A percentile compares a stretch with the other conserved stretches of the same genome.
phyloP scores from a whole-genome alignment of 2,888 invertebrate species.

The Pilophorus perplexus region DNA sequence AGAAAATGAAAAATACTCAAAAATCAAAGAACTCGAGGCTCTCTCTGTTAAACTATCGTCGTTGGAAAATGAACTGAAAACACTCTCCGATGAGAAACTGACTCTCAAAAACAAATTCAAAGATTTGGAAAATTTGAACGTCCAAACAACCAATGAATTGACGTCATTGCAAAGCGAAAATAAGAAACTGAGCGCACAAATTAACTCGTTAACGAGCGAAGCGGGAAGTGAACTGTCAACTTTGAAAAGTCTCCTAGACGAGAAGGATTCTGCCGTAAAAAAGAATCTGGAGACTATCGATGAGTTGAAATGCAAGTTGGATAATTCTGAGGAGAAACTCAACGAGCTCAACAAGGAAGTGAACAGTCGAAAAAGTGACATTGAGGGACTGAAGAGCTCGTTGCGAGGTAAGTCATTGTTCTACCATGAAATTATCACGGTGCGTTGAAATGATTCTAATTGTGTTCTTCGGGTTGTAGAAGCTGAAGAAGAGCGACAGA shows the following conservation, averaged over 20 bases:
- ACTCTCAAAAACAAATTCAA: constrained; percentile 5
- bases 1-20: constrained; percentile 54
- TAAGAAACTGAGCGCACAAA: neutral
- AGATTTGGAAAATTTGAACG: constrained; percentile 7
- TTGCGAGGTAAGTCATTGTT: neutral
- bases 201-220: neutral
- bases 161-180: constrained; percentile 4
- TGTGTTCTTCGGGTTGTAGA: neutral
- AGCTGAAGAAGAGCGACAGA: neutral
- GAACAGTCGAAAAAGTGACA: neutral
- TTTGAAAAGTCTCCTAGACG: constrained; percentile 9
- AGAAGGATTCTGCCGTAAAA: constrained; percentile 14
- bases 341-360: neutral
- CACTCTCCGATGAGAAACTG: constrained; percentile 26
- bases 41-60: constrained; percentile 10
- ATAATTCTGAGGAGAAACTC: neutral
- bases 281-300: neutral
- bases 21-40: constrained; percentile 45
- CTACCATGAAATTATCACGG: neutral
- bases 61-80: constrained; percentile 50
- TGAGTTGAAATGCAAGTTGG: constrained; percentile 12
- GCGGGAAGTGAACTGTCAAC: constrained; percentile 6
- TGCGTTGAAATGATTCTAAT: neutral
- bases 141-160: neutral
- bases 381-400: neutral